A percentile compares a stretch with the other conserved stretches of the same genome.
phyloP scores from a whole-genome alignment of 1,140 invertebrate genomes.

The Atta cephalotes region DNA sequence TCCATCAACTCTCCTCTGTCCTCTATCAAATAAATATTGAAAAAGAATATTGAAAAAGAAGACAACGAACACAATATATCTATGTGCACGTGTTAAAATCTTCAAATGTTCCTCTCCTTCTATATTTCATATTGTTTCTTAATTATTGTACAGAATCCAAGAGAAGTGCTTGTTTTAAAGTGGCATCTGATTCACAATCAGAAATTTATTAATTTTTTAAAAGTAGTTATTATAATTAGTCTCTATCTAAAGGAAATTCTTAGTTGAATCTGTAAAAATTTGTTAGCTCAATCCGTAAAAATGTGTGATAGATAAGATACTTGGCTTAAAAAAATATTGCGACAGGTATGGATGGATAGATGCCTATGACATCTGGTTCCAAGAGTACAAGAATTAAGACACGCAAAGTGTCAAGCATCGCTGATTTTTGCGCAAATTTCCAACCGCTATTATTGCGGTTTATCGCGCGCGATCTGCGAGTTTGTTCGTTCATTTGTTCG shows the following conservation, averaged over 20 bases:
- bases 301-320: conserved; percentile 1
- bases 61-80: background rate
- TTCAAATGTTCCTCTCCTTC: background rate
- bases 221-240: background rate
- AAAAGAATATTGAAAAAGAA: conserved; percentile 30
- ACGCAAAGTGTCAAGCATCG: conserved; percentile 17
- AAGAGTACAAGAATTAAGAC: conserved; percentile 28
- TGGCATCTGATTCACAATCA: conserved; percentile 13
- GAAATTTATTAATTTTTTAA: conserved; percentile 6
- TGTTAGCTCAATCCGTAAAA: background rate
- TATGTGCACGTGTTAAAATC: conserved; percentile 2
- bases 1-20: conserved; percentile 2
- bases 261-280: conserved; percentile 13
- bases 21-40: conserved; percentile 16
- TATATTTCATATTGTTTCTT: background rate
- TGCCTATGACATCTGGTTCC: conserved; percentile 6
- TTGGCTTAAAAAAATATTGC: conserved; percentile 13
- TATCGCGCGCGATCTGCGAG: background rate
- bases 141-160: conserved; percentile 27
- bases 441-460: conserved; percentile 17
- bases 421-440: conserved; percentile 17
- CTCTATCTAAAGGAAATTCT: conserved; percentile 17
- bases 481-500: background rate
- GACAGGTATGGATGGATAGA: background rate
- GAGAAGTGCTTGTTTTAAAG: conserved; percentile 8